Evolutionary conservation across 2,888 invertebrate genomes (phyloP), one percentile per base, ranked within the genome.

Genomic region (Chromoteleia sp.): DNA sequence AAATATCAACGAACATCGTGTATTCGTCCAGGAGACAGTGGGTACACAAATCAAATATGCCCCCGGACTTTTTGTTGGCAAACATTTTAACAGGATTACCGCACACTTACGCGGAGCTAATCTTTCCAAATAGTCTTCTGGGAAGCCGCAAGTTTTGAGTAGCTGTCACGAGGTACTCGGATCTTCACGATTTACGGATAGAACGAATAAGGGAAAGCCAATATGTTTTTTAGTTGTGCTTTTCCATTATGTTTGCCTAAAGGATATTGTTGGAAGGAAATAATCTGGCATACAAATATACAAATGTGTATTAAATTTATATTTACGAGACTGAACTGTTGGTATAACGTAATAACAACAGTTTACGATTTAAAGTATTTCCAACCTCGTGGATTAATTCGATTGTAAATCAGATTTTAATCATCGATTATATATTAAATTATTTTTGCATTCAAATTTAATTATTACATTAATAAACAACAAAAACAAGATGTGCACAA

Each of bases 21-120:
- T 80, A 87, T 85, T 83, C 82, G 77, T 77, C 81, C 84, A 85
- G 85, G 84, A 84, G 86, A 83, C 68, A 87, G 68, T 84, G 82
- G 71, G 73, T 82, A 78, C 76, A 86, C 85, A 85, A 87, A 87
- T 86, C 85, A 84, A 83, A 84, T 82, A 83, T 83, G 85, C 86
- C 82, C 82, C 85, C 65, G 80, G 79, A 77, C 75, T 83, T 86
- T 82, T 84, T 88, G 87, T 88, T 88, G 84, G 91, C 89, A 91
- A 91, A 91, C 91, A 91, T 91, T 91, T 91, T 91, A 91, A 91
- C 91, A 86, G 91, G 90, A 91, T 91, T 91, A 91, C 87, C 87
- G 86, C 85, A 91, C 90, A 91, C 90, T 91, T 88, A 90, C 85
- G 79, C 83, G 85, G 85, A 86, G 86, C 89, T 91, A 91, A 91